Base-by-base conservation (phyloP, 2,113 vertebrate species). In the Corythaeola cristata region DNA sequence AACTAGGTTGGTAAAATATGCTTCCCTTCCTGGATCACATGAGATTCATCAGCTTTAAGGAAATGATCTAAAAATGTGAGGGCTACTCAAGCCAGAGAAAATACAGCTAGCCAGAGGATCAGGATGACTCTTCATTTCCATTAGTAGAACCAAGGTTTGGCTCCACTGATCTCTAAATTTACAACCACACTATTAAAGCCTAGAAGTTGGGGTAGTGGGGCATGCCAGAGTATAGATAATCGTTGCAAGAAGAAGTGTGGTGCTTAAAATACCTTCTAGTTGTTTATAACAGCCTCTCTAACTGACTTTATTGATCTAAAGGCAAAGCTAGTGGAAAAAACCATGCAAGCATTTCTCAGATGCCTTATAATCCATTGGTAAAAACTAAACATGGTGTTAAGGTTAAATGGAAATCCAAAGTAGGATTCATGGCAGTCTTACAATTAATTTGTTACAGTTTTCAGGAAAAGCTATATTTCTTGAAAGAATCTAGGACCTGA, bases 251-350 rank as follows among this genome's bases (percentile, higher is more conserved):
- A 90, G 60, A 81, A n/a, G 27, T 35, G 8, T 67, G 18, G 11
- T 50, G 11, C 62, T 93, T 84, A 74, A 89, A 95, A 93, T 68
- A 75, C 12, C 33, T 85, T 72, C 26, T 60, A 64, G 44, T 47
- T 93, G 27, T 88, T 88, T 76, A 23, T 80, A 77, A 66, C 35
- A 77, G 10, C 12, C 15, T 92, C 32, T 88, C 20, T 74, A 68
- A 69, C 63, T 77, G 39, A 59, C 7, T 67, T 89, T 89, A 92
- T 92, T 90, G 76, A 96, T 86, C 56, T 87, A 32, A 92, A 69
- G 33, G 26, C 68, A 92, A 90, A 94, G 19, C 26, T 41, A 55
- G n/a, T 63, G 16, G 32, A 39, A 45, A 92, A 62, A 33, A 71
- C 0, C 1, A 56, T 2, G 14, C 50, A 33, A 90, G 4, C 28